Evolutionary conservation across 2,113 vertebrate species (phyloP), one percentile per base, ranked within the genome.

Genomic region (Eublepharis macularius): DNA sequence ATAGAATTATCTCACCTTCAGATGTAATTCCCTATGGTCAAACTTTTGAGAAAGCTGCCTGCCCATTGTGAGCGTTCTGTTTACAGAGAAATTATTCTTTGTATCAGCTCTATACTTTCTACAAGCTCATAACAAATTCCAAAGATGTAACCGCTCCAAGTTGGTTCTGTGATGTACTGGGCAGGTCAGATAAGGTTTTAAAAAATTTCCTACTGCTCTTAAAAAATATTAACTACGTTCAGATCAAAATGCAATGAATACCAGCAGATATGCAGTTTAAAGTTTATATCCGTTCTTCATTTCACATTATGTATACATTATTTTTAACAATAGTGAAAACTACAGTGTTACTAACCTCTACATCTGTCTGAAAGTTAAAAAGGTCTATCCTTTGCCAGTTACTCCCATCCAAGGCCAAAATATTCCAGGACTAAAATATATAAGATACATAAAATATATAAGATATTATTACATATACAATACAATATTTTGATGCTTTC

Each of bases 371-470:
- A 87, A 99, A 99, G 96, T 99, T 98, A 95, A 99, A 99, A 86
- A 99, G 96, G 93, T 99, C 98, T 89, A 99, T 98, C 95, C 98
- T 98, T 94, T 99, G 98, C 98, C 98, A 99, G 93, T 99, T 99
- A 94, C 98, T 99, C 94, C 98, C 98, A 95, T 99, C 98, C 84
- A 99, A 94, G 78, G 98, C 98, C 93, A 99, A 95, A 94, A 99
- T 94, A 88, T 99, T 99, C 98, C 98, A 99, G 68, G 98, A 97
- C 98, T 99, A 91, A 13, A 75, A 54, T 92, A 91, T 86, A 93
- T 47, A 80, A 80, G 68, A 47, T 9, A 69, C 79, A 81, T 11
- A 81, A 32, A n/a, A n/a, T n/a, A n/a, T n/a, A n/a, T n/a, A n/a
- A 91, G 41, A 86, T 4, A 84, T 2, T 11, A 74, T 60, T 85